A percentile compares a stretch with the other conserved stretches of the same genome.
phyloP scores from a whole-genome alignment of 2,888 invertebrate species.

The Hymenopus coronatus region DNA sequence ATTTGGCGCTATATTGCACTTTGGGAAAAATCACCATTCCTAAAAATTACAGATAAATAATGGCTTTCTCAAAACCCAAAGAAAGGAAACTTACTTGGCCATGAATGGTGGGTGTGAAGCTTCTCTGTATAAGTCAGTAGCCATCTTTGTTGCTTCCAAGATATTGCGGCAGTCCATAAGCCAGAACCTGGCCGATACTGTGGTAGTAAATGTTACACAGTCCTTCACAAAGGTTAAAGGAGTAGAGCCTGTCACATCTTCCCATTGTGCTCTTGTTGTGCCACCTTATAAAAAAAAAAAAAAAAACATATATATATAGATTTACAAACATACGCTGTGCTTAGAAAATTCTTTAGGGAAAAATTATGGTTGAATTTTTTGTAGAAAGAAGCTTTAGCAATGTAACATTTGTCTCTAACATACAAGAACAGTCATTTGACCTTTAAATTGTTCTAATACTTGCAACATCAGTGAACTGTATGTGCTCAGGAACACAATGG shows the following conservation, averaged over 20 bases:
- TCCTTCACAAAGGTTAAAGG: conserved; percentile 95
- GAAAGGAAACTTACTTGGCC: conserved; percentile 63
- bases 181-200: conserved; percentile 98
- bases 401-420: no score
- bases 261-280: conserved; percentile 96
- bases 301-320: background rate
- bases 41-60: background rate
- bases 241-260: conserved; percentile 98
- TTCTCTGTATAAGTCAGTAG: conserved; percentile 92
- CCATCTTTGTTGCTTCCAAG: conserved; percentile 91
- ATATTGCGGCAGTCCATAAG: conserved; percentile 97
- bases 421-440: no score
- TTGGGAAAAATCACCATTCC: no score
- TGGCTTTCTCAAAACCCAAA: background rate
- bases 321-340: no score
- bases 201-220: conserved; percentile 97
- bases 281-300: conserved; percentile 61
- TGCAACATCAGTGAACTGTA: no score
- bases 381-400: no score
- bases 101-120: conserved; percentile 89
- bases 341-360: no score
- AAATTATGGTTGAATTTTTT: no score
- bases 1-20: no score
- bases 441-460: no score
- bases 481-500: no score